These are phyloP conservation scores for Ceyx cyanopectus DNA, from an alignment of 2,113 vertebrate species.

Conservation along the genomic window DNA sequence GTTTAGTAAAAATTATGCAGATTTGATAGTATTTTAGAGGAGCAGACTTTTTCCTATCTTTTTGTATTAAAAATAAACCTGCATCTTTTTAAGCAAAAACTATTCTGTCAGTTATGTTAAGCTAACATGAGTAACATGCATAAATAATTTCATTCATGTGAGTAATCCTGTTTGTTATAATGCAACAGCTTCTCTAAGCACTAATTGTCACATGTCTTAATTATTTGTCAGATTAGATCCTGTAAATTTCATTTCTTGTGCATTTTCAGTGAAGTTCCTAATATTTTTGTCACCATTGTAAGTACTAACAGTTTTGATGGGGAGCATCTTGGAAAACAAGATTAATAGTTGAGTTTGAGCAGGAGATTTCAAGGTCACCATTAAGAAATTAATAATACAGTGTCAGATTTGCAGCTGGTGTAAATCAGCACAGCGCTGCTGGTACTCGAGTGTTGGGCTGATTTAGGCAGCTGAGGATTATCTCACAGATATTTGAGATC, in stretches of 20 bases:
- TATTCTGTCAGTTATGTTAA: neutral
- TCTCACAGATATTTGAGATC: neutral
- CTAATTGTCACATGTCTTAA: conserved; percentile 35
- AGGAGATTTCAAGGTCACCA: neutral
- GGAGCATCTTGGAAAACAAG: neutral
- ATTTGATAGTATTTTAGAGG: neutral
- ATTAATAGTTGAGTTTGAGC: neutral
- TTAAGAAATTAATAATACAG: neutral
- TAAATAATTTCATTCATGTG: conserved; percentile 33
- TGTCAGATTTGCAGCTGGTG: neutral
- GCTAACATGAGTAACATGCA: neutral
- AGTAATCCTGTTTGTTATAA: conserved; percentile 53
- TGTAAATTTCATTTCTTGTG: neutral
- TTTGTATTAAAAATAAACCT: neutral
- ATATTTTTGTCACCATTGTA: neutral
- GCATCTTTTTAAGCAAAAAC: neutral
- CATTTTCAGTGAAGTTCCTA: neutral
- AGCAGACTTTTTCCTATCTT: neutral
- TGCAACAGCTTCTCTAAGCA: conserved; percentile 4
- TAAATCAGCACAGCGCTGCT: neutral
- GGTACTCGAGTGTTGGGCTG: neutral
- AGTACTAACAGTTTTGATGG: neutral
- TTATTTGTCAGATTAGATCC: conserved; percentile 53
- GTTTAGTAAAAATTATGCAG: neutral
- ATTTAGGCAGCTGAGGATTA: neutral